Percentiles rank a stretch among this genome's conserved stretches.
phyloP scores from a whole-genome alignment of 30 jellyfish, hydroid and myxozoan species.

The Aurelia coerulea region DNA sequence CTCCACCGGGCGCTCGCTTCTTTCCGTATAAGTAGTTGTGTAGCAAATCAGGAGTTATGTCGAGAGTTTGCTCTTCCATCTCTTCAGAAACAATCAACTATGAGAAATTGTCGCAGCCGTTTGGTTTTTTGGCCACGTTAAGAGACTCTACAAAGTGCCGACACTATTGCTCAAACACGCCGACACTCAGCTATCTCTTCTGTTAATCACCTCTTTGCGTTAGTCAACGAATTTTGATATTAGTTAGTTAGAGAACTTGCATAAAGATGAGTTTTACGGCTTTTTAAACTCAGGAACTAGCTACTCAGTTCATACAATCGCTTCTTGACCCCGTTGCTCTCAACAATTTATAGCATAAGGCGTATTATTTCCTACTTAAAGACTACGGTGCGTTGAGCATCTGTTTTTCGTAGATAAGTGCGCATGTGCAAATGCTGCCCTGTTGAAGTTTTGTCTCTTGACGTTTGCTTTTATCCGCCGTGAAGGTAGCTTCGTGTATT shows the following conservation, averaged over 20 bases:
- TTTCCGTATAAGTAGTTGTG: slow-evolving; percentile 77
- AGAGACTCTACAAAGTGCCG: slow-evolving; percentile 34
- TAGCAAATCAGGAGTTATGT: slow-evolving; percentile 67
- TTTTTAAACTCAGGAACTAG: too few species aligned
- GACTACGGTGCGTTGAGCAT: slow-evolving; percentile 28
- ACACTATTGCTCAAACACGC: slow-evolving; percentile 21
- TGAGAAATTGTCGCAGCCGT: slow-evolving; percentile 51
- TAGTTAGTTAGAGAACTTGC: slow-evolving; percentile 13
- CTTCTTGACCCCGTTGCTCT: slow-evolving; percentile 46
- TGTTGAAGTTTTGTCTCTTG: neutral
- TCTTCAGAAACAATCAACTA: slow-evolving; percentile 15
- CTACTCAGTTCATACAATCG: slow-evolving; percentile 19
- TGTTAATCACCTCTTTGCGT: slow-evolving; percentile 1
- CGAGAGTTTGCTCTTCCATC: slow-evolving; percentile 47
- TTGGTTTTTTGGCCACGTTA: slow-evolving; percentile 40
- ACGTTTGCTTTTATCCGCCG: too few species aligned
- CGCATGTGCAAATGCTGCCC: slow-evolving; percentile 29
- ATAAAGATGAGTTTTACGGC: neutral
- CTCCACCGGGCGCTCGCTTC: slow-evolving; percentile 1
- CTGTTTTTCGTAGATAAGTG: slow-evolving; percentile 24
- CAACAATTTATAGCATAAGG: slow-evolving; percentile 24
- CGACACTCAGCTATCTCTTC: neutral
- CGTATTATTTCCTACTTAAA: slow-evolving; percentile 14
- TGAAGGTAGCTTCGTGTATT: too few species aligned
- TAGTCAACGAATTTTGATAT: slow-evolving; percentile 14